Evolutionary conservation across 2,797 vertebrate genomes (phyloP).

Genomic region (Phataginus tricuspis): DNA sequence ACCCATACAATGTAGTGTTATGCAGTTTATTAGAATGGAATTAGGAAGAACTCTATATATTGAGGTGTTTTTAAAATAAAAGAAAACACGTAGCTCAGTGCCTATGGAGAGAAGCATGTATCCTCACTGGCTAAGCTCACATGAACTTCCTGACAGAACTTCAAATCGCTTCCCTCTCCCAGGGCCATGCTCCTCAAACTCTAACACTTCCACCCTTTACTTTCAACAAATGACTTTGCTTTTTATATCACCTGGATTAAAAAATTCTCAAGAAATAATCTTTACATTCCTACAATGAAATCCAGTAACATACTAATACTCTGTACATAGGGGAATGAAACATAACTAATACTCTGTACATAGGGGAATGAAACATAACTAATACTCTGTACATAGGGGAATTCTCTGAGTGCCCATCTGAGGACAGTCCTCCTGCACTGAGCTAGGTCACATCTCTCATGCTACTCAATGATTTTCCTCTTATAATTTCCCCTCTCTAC

Average conservation of each 20-base stretch:
- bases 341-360: background rate
- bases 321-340: background rate
- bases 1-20: background rate
- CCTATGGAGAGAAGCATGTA: background rate
- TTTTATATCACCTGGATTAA: background rate
- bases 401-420: background rate
- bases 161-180: background rate
- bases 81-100: background rate
- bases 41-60: background rate
- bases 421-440: background rate
- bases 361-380: no score
- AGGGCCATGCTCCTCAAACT: background rate
- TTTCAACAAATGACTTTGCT: background rate
- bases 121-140: background rate
- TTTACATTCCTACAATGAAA: background rate
- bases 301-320: background rate
- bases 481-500: background rate
- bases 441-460: background rate
- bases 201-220: background rate
- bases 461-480: background rate
- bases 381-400: background rate
- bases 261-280: background rate
- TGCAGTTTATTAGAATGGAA: background rate
- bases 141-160: background rate
- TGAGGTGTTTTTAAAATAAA: background rate